These are phyloP conservation scores for Miichthys miiuy DNA, from an alignment of 2,797 vertebrate species.

Conservation along the genomic window DNA sequence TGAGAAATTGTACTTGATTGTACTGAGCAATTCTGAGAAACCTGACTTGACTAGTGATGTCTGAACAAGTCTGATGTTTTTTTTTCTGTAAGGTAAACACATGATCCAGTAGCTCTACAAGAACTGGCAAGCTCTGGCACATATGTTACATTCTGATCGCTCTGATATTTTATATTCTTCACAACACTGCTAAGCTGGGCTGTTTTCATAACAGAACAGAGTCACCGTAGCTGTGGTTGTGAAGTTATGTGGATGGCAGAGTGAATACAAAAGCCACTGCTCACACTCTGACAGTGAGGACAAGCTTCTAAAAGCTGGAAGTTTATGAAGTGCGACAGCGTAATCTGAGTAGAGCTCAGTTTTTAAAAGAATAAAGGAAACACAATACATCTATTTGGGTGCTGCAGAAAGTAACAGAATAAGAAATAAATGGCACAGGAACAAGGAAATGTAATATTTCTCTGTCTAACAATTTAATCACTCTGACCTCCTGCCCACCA, in stretches of 20 bases:
- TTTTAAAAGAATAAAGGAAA: conserved; percentile 32
- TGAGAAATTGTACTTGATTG: background rate
- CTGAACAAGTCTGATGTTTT: conserved; percentile 2
- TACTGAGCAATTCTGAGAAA: conserved; percentile 7
- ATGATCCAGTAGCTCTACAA: conserved; percentile 18
- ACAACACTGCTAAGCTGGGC: background rate
- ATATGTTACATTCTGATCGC: background rate
- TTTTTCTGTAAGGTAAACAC: conserved; percentile 23
- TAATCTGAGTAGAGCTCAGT: conserved; percentile 29
- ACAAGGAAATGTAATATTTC: background rate
- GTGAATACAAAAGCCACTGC: background rate
- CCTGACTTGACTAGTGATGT: conserved; percentile 1
- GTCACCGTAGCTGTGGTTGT: background rate
- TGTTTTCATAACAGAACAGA: background rate
- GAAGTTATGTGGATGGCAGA: background rate
- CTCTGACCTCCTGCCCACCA: background rate
- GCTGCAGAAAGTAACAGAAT: background rate
- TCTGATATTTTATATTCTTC: conserved; percentile 2
- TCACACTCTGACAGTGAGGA: conserved; percentile 1
- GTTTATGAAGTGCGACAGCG: conserved; percentile 7
- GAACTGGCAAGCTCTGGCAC: conserved; percentile 30
- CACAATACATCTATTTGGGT: conserved; percentile 23
- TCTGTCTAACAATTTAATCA: no score
- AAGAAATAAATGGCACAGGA: background rate
- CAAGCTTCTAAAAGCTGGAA: background rate